A percentile compares a stretch with the other conserved stretches of the same genome.
These are phyloP conservation scores for Butorides virescens DNA, from an alignment of 2,113 vertebrate species.

Conservation along the genomic window DNA sequence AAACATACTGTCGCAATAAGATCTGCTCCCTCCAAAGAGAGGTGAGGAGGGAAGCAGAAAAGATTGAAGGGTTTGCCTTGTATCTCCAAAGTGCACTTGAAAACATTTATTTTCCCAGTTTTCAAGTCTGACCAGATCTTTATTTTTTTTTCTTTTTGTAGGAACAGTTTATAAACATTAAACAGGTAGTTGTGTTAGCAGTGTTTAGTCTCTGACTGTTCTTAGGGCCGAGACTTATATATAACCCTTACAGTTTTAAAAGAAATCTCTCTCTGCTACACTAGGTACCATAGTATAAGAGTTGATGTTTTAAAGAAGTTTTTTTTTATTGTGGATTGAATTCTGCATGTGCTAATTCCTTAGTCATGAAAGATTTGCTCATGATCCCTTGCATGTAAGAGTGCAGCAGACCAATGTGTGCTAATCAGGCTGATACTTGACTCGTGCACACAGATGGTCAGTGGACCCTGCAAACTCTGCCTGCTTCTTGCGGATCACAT, in stretches of 20 bases:
- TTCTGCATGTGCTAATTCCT: background rate
- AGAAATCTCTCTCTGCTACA: background rate
- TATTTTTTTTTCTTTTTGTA: background rate
- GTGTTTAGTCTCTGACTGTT: background rate
- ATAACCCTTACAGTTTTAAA: background rate
- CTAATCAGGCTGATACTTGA: background rate
- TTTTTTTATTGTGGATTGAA: background rate
- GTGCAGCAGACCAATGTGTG: background rate
- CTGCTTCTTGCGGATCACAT: background rate
- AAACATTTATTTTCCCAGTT: accelerated
- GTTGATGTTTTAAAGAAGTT: background rate
- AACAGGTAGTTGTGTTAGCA: background rate
- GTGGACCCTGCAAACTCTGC: background rate
- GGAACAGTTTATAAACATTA: background rate
- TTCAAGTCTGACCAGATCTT: background rate
- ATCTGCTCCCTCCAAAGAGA: background rate
- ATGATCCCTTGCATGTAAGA: background rate
- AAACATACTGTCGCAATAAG: background rate
- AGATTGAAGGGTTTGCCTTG: background rate
- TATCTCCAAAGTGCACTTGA: background rate
- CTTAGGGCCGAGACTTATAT: background rate
- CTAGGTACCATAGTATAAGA: background rate
- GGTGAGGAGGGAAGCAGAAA: background rate
- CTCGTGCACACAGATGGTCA: background rate
- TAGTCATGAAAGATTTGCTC: background rate